A percentile compares a stretch with the other conserved stretches of the same genome.
phyloP scores from a whole-genome alignment of 2,113 vertebrate species.

The Notothenia rossii region DNA sequence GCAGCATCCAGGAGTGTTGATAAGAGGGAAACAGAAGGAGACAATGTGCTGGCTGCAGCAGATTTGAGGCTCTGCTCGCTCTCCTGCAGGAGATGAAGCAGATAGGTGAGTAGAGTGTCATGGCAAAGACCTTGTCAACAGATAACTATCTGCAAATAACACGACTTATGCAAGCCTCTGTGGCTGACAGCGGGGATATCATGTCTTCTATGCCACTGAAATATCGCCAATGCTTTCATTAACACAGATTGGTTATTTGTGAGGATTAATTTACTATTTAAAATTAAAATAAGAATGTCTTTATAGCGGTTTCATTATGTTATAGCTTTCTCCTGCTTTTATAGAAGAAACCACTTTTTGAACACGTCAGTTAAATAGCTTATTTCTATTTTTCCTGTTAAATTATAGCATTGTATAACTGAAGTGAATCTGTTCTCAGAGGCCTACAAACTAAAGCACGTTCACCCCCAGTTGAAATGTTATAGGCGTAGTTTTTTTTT shows the following conservation, averaged over 20 bases:
- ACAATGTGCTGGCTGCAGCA: slow-evolving; percentile 74
- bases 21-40: slow-evolving; percentile 72
- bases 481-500: neutral
- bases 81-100: slow-evolving; percentile 75
- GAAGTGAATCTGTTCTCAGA: slow-evolving; percentile 8
- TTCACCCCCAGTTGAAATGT: neutral
- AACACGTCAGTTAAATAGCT: neutral
- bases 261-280: neutral
- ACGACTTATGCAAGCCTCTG: slow-evolving; percentile 76
- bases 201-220: slow-evolving; percentile 40
- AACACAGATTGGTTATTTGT: neutral
- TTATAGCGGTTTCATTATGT: no score
- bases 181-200: slow-evolving; percentile 45
- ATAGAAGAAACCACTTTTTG: slow-evolving; percentile 1
- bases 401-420: neutral
- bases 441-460: slow-evolving; percentile 7
- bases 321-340: neutral
- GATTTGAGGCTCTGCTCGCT: slow-evolving; percentile 62
- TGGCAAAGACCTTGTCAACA: slow-evolving; percentile 85
- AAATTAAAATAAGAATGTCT: no score
- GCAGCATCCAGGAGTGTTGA: slow-evolving; percentile 55
- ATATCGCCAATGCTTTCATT: slow-evolving; percentile 9
- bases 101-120: slow-evolving; percentile 85
- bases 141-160: slow-evolving; percentile 84
- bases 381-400: neutral